Evolutionary conservation across 2,888 invertebrate species (phyloP).

Genomic region (Torymus auratus): DNA sequence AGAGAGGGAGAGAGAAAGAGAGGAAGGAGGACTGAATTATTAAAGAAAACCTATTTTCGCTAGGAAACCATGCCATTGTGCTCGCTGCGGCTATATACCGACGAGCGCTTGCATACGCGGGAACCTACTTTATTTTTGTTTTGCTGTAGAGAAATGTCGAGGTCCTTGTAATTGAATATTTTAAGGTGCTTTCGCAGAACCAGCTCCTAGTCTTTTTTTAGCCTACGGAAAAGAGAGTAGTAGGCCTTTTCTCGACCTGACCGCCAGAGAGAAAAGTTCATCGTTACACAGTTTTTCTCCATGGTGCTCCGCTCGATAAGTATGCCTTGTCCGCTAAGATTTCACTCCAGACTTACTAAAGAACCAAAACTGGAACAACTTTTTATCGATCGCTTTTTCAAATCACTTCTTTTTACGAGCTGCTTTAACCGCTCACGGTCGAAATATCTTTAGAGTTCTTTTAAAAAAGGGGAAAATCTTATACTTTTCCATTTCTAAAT

Average conservation of each 20-base stretch:
- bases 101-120: background rate
- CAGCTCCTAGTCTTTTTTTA: background rate
- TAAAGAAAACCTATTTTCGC: slow-evolving; percentile 40
- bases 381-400: too few relatives aligned
- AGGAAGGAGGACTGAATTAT: slow-evolving; percentile 27
- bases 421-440: too few relatives aligned
- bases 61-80: slow-evolving; percentile 26
- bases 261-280: background rate
- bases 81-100: background rate
- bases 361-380: too few relatives aligned
- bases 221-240: background rate
- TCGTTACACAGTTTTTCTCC: too few relatives aligned
- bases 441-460: too few relatives aligned
- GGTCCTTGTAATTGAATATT: slow-evolving; percentile 42
- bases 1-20: too few relatives aligned
- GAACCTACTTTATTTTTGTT: slow-evolving; percentile 36
- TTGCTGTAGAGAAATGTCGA: background rate
- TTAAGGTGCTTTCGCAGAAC: slow-evolving; percentile 30
- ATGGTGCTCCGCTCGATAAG: too few relatives aligned
- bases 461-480: too few relatives aligned
- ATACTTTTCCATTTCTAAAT: too few relatives aligned
- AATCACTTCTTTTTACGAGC: too few relatives aligned
- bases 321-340: too few relatives aligned
- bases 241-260: background rate
- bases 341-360: too few relatives aligned